Base-by-base conservation (phyloP, 30 jellyfish, hydroid and myxozoan genomes). In the Aurelia sp. region DNA sequence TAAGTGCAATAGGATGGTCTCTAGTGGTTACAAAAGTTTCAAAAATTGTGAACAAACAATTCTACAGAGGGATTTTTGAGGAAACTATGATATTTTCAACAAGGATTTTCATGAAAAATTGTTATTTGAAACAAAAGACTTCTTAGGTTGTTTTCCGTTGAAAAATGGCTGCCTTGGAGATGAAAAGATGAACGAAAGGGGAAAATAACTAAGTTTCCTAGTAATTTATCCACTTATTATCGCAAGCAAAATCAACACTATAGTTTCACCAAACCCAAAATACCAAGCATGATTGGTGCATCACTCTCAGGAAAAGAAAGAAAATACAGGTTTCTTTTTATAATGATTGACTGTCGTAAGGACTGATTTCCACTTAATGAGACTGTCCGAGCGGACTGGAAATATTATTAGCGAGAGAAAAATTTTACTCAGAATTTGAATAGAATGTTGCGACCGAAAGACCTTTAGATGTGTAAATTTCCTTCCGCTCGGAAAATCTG, bases 231-330 rank as follows among this genome's bases (percentile, higher is more conserved):
- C 33, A 64, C 74, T 64, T 13, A 18, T 13, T 64, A 12, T 12
- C 31, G 44, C 74, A 53, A 12, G 65, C 65, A 53, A 64, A 64
- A 64, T 12, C 74, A 12, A 64, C 33, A 27, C 33, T 12, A 12
- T 64, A 27, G 74, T 64, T 64, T 27, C 74, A 64, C 74, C 74
- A 64, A 64, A 64, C 74, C 74, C 74, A 64, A 64, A 27, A 64
- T 64, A 64, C 74, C 33, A 12, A 64, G 21, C 74, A 21, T 27
- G 65, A 64, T 64, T 12, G 19, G 74, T 13, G 74, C 21, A 64
- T 64, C 74, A 27, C 21, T 64, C 74, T 18, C 65, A 13, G 65
- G 19, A 53, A 53, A 53, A 53, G 19, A 53, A 53, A 12, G 65
- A 18, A 53, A 13, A 18, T 12, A 18, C 16, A 12, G n/a, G 16